Base-by-base conservation (phyloP, 2,113 vertebrate genomes). In the Leuciscus idus region DNA sequence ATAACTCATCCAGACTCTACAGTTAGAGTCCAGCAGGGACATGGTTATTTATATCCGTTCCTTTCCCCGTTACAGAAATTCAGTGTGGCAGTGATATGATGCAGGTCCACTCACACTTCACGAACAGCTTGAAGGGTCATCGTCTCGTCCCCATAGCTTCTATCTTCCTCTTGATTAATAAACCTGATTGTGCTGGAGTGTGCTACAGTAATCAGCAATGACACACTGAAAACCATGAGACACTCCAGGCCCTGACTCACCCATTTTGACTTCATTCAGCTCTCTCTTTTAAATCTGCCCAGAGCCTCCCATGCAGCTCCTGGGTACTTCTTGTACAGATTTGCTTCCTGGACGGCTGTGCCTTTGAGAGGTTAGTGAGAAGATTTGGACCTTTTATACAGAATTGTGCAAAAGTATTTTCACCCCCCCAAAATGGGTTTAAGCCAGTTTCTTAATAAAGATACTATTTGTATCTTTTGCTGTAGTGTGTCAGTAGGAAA, bases 101-200 rank as follows among this genome's bases (percentile, higher is more conserved):
- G 30, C 75, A 70, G 74, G 59, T 68, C 74, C 61, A 36, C 23
- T 66, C 59, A 36, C 73, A 46, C 72, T 66, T 68, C 33, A 57
- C 26, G 78, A 81, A 64, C 78, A 81, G 75, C 77, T 80, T 72
- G 64, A 72, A 72, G 81, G 81, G 81, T 83, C 81, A 72, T 83
- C 64, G 28, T 83, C 30, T 55, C 55, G 6, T 80, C 33, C 77
- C 55, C 3, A 2, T 61, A 43, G 77, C 64, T 72, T 72, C 46
- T 48, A 83, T 72, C 61, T 46, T 83, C 30, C 66, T 83, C 66
- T 73, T 83, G 81, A 83, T 59, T 55, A 83, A 83, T 73, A 83
- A 83, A 83, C 30, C 81, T 50, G 80, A 82, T 82, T 82, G 80
- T 82, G 61, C 80, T 73, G 50, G 50, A 83, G 66, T 83, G 81